A percentile compares a stretch with the other conserved stretches of the same genome.
phyloP scores from a whole-genome alignment of 2,797 vertebrate genomes.

The Anas flavirostris region DNA sequence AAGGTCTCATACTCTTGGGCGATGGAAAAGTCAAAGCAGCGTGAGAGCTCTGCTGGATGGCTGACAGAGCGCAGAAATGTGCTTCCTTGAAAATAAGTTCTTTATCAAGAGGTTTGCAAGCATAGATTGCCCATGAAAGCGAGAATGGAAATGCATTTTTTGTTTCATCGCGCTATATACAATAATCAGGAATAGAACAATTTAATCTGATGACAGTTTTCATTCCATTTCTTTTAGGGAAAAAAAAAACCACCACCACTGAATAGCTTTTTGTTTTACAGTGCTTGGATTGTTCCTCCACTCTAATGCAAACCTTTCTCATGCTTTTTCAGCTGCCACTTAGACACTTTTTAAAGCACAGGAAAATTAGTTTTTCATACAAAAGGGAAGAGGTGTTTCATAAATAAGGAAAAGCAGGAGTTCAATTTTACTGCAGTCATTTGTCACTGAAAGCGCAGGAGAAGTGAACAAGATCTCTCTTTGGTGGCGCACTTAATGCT shows the following conservation, averaged over 20 bases:
- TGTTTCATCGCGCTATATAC: slow-evolving; percentile 39
- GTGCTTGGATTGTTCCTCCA: slow-evolving; percentile 41
- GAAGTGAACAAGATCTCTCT: slow-evolving; percentile 41
- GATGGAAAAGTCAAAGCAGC: slow-evolving; percentile 29
- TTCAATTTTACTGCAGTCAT: slow-evolving; percentile 57
- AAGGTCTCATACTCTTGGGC: not conserved
- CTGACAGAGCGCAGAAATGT: slow-evolving; percentile 16
- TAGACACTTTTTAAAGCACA: not conserved
- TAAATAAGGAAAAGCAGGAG: slow-evolving; percentile 54
- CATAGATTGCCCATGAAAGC: not conserved
- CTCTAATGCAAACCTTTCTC: not conserved
- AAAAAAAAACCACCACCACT: not conserved
- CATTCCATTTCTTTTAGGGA: not conserved
- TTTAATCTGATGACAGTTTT: slow-evolving; percentile 66
- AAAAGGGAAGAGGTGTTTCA: slow-evolving; percentile 46
- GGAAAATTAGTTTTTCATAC: slow-evolving; percentile 45
- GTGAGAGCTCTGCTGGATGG: slow-evolving; percentile 33
- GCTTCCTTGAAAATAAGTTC: slow-evolving; percentile 40
- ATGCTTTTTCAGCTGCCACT: slow-evolving; percentile 13
- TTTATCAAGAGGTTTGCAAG: slow-evolving; percentile 27
- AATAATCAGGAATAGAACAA: slow-evolving; percentile 58
- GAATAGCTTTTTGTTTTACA: slow-evolving; percentile 62
- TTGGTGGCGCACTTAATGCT: slow-evolving; percentile 36
- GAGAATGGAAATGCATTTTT: slow-evolving; percentile 57
- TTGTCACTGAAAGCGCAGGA: slow-evolving; percentile 52